Conservation (phyloP, 2,113 vertebrate genomes). For the Todiramphus saurophagus region DNA sequence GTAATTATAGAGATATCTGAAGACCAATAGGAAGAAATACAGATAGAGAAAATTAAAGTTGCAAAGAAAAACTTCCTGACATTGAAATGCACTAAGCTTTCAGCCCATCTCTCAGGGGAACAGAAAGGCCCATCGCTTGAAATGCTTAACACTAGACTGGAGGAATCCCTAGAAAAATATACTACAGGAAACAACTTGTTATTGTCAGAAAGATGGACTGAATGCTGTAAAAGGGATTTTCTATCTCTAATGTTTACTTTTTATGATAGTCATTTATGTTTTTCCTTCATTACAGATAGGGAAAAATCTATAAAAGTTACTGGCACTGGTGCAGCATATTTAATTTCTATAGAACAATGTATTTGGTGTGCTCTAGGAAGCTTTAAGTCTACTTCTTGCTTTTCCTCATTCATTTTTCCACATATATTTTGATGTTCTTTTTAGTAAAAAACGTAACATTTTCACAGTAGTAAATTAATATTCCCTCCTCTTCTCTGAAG, state of each 20-base stretch:
- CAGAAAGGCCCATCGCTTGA: not conserved
- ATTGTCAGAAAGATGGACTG: constrained; percentile 61
- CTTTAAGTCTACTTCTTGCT: not conserved
- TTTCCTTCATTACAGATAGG: constrained; percentile 49
- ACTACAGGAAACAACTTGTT: constrained; percentile 41
- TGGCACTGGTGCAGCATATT: constrained; percentile 5
- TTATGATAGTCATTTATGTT: constrained; percentile 61
- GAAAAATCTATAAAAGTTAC: constrained; percentile 65
- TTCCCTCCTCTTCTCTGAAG: not conserved
- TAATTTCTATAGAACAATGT: constrained; percentile 20
- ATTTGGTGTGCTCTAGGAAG: not conserved
- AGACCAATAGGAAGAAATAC: not conserved
- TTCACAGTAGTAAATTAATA: not conserved
- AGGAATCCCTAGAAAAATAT: constrained; percentile 35
- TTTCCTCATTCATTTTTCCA: not conserved
- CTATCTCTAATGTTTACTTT: constrained; percentile 63
- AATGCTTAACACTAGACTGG: constrained; percentile 28
- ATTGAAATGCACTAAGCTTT: constrained; percentile 25
- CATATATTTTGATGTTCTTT: not conserved
- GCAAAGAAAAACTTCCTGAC: constrained; percentile 47
- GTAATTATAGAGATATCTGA: not conserved
- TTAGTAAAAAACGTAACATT: not conserved
- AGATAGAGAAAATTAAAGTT: not conserved
- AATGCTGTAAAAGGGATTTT: constrained; percentile 66
- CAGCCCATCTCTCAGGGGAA: not conserved